Base-by-base conservation (phyloP, 2,888 invertebrate genomes). In the Eupithecia dodoneata region DNA sequence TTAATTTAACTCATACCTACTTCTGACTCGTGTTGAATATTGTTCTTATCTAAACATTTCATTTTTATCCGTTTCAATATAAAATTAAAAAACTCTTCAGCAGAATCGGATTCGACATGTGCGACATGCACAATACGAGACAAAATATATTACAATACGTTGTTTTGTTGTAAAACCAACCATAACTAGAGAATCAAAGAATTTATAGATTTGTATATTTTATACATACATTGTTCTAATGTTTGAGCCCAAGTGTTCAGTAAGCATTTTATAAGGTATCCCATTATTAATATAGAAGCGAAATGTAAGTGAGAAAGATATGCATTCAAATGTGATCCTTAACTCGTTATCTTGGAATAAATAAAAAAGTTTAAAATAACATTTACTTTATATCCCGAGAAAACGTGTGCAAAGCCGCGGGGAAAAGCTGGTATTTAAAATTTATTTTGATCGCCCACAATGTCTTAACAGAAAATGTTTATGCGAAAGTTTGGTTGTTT, bases 41-140 rank as follows among this genome's bases (percentile, higher is more conserved):
- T 42, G 59, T 44, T 49, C 83, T 84, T 83, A 85, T 76, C 74
- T 75, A 76, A 77, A 76, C 77, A 79, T 78, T 79, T 80, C 65
- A 79, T 83, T 87, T 80, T 83, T 80, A 81, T 79, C 79, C 74
- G 73, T 84, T 83, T 83, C 77, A 84, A 84, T 81, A 76, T 84
- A 81, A 82, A 85, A 85, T 83, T 80, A 84, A 86, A 85, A 82
- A 77, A 78, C 73, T 75, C 75, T 85, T 83, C 83, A 82, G 82
- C 82, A 80, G 74, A 80, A 83, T 83, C 81, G 76, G 80, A 83
- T 74, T 82, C 69, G 73, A 71, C 81, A 77, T 83, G 83, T 81
- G 82, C 78, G 87, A 86, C 84, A 85, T 85, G 87, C 73, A 76
- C 73, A 83, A 80, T 83, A 85, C 83, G 55, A 81, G 80, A 85